A percentile compares a stretch with the other conserved stretches of the same genome.
Conservation (phyloP, 2,888 invertebrate genomes). For the Sepiola atlantica region DNA sequence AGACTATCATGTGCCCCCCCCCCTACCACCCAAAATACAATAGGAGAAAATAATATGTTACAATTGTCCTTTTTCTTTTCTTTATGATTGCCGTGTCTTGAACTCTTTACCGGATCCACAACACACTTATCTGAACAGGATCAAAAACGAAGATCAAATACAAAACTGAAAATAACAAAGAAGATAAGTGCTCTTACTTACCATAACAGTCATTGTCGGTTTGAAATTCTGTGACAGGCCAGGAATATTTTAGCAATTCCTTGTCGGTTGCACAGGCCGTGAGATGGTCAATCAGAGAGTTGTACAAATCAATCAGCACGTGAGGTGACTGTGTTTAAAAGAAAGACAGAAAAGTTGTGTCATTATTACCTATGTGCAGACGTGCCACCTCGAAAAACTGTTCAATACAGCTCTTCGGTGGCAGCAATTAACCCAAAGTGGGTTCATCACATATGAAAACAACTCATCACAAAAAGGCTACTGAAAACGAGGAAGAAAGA, state of each 20-base stretch:
- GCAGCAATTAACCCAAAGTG: too few species aligned
- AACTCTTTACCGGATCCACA: not conserved
- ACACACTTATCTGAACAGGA: not conserved
- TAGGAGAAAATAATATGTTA: not conserved
- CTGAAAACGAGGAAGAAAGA: too few species aligned
- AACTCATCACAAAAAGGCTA: too few species aligned
- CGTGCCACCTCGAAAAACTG: too few species aligned
- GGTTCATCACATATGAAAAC: too few species aligned
- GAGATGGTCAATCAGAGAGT: conserved; percentile 63
- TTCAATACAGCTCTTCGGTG: too few species aligned
- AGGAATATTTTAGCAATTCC: conserved; percentile 58
- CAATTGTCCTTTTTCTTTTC: not conserved
- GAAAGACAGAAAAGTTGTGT: not conserved
- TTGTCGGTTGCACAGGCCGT: conserved; percentile 56
- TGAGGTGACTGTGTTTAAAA: conserved; percentile 60
- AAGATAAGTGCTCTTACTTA: not conserved
- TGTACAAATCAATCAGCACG: conserved; percentile 63
- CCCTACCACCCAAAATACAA: not conserved
- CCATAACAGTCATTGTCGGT: not conserved
- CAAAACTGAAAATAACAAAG: not conserved
- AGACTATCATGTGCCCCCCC: too few species aligned
- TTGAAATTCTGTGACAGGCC: conserved; percentile 66
- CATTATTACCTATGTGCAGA: too few species aligned
- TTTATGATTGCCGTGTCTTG: not conserved
- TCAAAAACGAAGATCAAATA: not conserved